Evolutionary conservation across 2,113 vertebrate species (phyloP), one percentile per base, ranked within the genome.

Genomic region (Pavo muticus): DNA sequence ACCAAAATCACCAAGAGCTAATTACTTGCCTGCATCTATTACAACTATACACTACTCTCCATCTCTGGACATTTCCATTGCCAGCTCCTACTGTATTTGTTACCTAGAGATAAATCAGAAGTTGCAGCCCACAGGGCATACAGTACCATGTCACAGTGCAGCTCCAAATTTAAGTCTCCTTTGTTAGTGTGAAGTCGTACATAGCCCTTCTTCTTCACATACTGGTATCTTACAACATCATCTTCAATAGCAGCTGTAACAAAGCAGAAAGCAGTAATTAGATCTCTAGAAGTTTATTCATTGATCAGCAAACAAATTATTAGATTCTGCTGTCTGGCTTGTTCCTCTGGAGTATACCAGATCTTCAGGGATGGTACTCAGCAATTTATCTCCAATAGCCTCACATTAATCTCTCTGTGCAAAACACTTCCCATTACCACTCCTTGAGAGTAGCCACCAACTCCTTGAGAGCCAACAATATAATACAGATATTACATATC

Each of bases 191-290:
- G 98, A 15, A 99, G 97, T 68, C 99, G 98, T 64, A 99, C 98
- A 3, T 99, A 99, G 64, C 99, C 99, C 88, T 99, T 99, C 92
- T 99, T 99, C 98, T 99, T 99, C 94, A 99, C 99, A 0, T 99
- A 99, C 19, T 96, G 96, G 97, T 99, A 99, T 18, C 99, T 98
- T 57, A 99, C 98, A 0, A 98, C 88, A 35, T 99, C 99, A 5
- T 99, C 99, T 0, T 99, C 98, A 12, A 99, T 98, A 83, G 98
- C 98, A 32, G 98, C 98, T 98, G 65, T 24, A 75, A 7, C 21
- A 88, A 88, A 87, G 50, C 32, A 94, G 80, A 95, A 77, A 12
- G 48, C 30, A 91, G 16, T 21, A 61, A 88, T 95, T 68, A 92
- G 37, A 12, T 81, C 25, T 56, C 39, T 67, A 72, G 44, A 67